Conservation (phyloP, 2,113 vertebrate genomes). For the Aptenodytes forsteri region DNA sequence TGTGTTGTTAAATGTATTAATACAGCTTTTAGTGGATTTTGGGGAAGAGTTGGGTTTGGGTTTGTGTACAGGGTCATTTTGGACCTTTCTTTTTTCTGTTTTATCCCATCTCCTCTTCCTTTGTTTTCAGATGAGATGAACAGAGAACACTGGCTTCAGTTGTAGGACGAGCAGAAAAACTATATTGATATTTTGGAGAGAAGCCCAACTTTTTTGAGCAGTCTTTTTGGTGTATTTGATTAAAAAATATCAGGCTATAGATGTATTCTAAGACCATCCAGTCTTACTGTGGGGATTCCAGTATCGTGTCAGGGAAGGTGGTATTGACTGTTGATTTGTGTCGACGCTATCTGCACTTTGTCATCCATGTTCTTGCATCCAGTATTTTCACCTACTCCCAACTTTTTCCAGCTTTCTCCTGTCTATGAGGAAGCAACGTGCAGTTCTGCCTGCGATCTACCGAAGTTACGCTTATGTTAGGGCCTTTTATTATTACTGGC, state of each 20-base stretch:
- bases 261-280: background rate
- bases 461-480: rapidly evolving
- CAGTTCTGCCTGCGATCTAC: background rate
- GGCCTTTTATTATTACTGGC: background rate
- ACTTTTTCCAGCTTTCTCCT: background rate
- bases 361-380: background rate
- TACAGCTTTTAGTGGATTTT: background rate
- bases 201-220: background rate
- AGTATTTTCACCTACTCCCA: background rate
- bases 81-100: background rate
- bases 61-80: background rate
- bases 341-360: background rate
- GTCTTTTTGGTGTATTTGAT: background rate
- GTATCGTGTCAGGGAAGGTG: background rate
- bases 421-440: background rate
- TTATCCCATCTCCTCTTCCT: background rate
- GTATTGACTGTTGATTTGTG: background rate
- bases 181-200: background rate
- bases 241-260: background rate
- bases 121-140: background rate
- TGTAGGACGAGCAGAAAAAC: background rate
- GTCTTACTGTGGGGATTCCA: background rate
- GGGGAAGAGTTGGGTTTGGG: background rate
- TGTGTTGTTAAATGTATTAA: background rate
- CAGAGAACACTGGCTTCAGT: background rate